A percentile compares a stretch with the other conserved stretches of the same genome.
These are phyloP conservation scores for Miniopterus natalensis DNA, from an alignment of 2,113 vertebrate species.

Conservation along the genomic window DNA sequence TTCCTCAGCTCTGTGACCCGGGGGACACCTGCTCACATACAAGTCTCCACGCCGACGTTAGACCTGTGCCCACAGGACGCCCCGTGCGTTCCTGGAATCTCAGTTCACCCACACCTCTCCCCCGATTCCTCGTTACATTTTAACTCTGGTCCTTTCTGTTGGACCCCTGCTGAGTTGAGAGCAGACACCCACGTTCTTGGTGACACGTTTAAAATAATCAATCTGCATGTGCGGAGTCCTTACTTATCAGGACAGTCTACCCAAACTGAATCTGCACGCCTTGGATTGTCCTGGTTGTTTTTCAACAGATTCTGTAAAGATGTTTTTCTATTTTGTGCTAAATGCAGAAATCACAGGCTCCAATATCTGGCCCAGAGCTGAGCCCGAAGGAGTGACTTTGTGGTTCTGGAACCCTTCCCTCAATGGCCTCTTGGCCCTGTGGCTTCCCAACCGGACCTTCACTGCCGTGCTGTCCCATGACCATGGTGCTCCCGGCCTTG, in stretches of 20 bases:
- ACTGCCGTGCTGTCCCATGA: fast-evolving
- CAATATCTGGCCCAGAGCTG: fast-evolving
- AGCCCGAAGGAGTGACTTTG: not conserved
- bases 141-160: fast-evolving
- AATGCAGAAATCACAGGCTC: no score
- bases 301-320: not conserved
- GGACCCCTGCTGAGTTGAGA: not conserved
- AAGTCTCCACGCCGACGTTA: fast-evolving
- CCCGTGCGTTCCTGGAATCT: not conserved
- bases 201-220: not conserved
- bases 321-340: no score
- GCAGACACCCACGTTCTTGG: no score
- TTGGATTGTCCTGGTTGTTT: not conserved
- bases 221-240: fast-evolving
- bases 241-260: not conserved
- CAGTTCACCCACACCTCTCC: fast-evolving
- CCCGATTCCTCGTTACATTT: not conserved
- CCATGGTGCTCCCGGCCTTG: fast-evolving
- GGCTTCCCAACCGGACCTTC: not conserved
- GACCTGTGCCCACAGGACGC: not conserved
- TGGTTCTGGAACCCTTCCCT: not conserved
- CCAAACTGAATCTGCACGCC: not conserved
- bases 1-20: fast-evolving
- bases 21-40: fast-evolving
- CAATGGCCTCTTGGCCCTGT: not conserved